Base-by-base conservation (phyloP, 2,888 invertebrate genomes). In the Cheilosia variabilis region DNA sequence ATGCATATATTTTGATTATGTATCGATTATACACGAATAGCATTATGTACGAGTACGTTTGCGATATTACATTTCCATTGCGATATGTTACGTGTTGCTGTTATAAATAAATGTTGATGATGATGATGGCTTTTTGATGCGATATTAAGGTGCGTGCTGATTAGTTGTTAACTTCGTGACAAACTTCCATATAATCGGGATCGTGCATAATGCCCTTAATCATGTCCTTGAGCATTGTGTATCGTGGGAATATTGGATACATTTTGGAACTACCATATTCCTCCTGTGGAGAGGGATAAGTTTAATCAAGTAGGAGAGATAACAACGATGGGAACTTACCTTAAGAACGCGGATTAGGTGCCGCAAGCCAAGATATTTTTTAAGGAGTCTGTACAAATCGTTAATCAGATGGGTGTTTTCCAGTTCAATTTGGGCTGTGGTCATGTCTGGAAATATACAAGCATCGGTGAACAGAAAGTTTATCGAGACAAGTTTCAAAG, bases 131-230 rank as follows among this genome's bases (percentile, higher is more conserved):
- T 53, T 77, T 15, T 45, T 17, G 71, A 43, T 72, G 37, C n/a
- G 50, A 34, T 1, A 37, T 37, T 37, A 13, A 37, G 13, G 43
- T 69, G 55, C 24, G 13, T 5, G n/a, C 15, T 55, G 87, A 88
- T 91, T 89, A 91, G 88, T 91, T 91, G 91, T 96, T 97, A 91
- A 96, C 95, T 93, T 98, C 98, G 92, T 98, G 98, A 93, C 97
- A 97, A 87, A 98, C 97, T 93, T 98, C 98, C 96, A 98, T 97
- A 94, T 98, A 98, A 93, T 97, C 97, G n/a, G 98, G 98, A 93
- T 98, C 96, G 90, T 97, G 96, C 95, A 98, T 96, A 89, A 98
- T 97, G 77, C 97, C 97, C 93, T 98, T 98, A 90, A 98, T 98
- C 98, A 99, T 98, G 92, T 98, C 97, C 93, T 99, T 99, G 88